phyloP scores from a whole-genome alignment of 2,888 invertebrate species.

The Erynnis tages region DNA sequence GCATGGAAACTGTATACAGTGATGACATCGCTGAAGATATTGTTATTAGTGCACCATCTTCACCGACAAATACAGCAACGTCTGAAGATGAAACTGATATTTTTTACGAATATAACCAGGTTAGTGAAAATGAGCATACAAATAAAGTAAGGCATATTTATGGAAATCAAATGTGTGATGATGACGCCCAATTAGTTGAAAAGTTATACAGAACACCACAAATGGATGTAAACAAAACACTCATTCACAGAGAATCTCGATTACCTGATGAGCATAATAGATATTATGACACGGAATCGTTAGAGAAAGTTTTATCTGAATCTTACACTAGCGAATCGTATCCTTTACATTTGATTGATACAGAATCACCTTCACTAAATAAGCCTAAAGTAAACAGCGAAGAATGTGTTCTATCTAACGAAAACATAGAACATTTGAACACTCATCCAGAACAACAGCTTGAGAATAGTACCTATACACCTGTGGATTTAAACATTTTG shows the following conservation, averaged over 20 bases:
- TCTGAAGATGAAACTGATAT: slow-evolving; percentile 38
- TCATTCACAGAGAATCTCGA: slow-evolving; percentile 44
- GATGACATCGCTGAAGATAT: slow-evolving; percentile 68
- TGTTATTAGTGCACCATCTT: slow-evolving; percentile 48
- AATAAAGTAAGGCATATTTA: slow-evolving; percentile 57
- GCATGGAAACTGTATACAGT: slow-evolving; percentile 71
- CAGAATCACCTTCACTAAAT: slow-evolving; percentile 27
- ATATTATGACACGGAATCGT: slow-evolving; percentile 48
- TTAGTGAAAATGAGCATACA: slow-evolving; percentile 49
- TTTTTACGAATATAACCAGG: slow-evolving; percentile 38
- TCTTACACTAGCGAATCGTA: slow-evolving; percentile 11
- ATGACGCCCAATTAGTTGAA: slow-evolving; percentile 58
- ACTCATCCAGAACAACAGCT: too few species aligned
- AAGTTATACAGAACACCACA: slow-evolving; percentile 64
- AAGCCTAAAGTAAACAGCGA: too few species aligned
- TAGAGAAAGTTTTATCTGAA: slow-evolving; percentile 52
- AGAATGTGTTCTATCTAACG: too few species aligned
- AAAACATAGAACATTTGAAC: too few species aligned
- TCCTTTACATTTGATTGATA: slow-evolving; percentile 35
- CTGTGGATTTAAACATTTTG: not conserved
- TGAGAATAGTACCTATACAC: not conserved
- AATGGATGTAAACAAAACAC: slow-evolving; percentile 63
- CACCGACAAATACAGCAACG: slow-evolving; percentile 44
- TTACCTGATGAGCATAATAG: slow-evolving; percentile 28
- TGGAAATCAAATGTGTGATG: slow-evolving; percentile 55